Evolutionary conservation across 2,113 vertebrate species (phyloP), one percentile per base, ranked within the genome.

Genomic region (Procavia capensis): DNA sequence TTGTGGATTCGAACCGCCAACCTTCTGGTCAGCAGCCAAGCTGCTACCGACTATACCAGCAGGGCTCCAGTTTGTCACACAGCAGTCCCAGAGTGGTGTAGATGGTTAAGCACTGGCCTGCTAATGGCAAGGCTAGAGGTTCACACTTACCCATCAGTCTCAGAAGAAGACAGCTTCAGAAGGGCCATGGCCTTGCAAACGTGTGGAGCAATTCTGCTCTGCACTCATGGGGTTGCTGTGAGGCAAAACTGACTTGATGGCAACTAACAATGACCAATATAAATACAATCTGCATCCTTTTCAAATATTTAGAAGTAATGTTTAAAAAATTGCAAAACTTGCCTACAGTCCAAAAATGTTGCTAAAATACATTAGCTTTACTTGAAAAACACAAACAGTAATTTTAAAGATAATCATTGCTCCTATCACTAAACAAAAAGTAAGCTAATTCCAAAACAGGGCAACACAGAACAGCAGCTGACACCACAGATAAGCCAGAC

Each of bases 361-460:
- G 6, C 36, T 57, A 64, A 85, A 29, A 9, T 66, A n/a, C 31
- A 74, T 79, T 87, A 81, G 64, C 14, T 43, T 91, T 45, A 94
- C n/a, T 83, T 81, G 20, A 68, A 92, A 43, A 92, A 43, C 91
- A 39, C 34, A 43, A 66, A 84, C 85, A 39, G 25, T 10, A 50
- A 43, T 39, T 50, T 70, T 64, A 11, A 41, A 68, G 88, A 47
- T 34, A 70, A 88, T 20, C 50, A 41, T 2, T 70, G 57, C 8
- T 64, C 83, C 78, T 75, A 85, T 34, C 24, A 81, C 70, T 57
- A 41, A 81, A 76, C 22, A 84, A 45, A 81, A 93, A 82, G 78
- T 20, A 68, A 95, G 92, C 29, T 24, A 43, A 89, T 89, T 89
- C 84, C 92, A 80, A 88, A 82, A 94, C 59, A 36, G 88, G 78